phyloP scores from a whole-genome alignment of 2,113 vertebrate genomes.

The Condylura cristata region DNA sequence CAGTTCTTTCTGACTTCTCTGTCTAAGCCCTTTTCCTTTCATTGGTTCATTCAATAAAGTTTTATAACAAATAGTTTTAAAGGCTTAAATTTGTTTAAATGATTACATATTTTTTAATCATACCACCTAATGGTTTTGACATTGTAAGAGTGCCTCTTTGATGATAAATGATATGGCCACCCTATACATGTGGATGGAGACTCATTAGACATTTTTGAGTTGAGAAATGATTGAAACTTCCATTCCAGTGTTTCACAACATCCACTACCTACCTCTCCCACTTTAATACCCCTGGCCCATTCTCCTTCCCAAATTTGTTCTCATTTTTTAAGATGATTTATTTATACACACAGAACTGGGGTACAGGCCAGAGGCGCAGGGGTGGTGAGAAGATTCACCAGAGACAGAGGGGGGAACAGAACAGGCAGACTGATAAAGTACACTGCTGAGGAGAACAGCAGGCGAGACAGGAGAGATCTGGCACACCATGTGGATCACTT shows the following conservation, averaged over 20 bases:
- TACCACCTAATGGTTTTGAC: background rate
- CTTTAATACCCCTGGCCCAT: background rate
- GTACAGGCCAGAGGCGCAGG: too few relatives aligned
- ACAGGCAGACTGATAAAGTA: too few relatives aligned
- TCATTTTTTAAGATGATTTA: too few relatives aligned
- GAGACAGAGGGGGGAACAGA: too few relatives aligned
- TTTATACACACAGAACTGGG: too few relatives aligned
- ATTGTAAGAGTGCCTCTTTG: too few relatives aligned
- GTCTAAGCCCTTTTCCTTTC: background rate
- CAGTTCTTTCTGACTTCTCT: background rate
- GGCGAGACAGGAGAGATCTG: too few relatives aligned
- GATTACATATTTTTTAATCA: background rate
- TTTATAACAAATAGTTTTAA: slow-evolving; percentile 16
- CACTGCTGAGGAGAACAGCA: too few relatives aligned
- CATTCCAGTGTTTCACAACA: background rate
- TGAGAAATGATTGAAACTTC: slow-evolving; percentile 14
- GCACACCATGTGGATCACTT: too few relatives aligned
- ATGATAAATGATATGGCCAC: background rate
- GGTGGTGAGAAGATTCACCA: too few relatives aligned
- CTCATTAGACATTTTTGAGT: background rate
- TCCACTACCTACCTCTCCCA: background rate
- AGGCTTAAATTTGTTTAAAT: slow-evolving; percentile 3
- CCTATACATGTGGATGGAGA: background rate
- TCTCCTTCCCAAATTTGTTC: background rate
- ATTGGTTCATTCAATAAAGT: background rate